Conservation (phyloP, 2,797 vertebrate genomes). For the Notoglanidium macrostoma region DNA sequence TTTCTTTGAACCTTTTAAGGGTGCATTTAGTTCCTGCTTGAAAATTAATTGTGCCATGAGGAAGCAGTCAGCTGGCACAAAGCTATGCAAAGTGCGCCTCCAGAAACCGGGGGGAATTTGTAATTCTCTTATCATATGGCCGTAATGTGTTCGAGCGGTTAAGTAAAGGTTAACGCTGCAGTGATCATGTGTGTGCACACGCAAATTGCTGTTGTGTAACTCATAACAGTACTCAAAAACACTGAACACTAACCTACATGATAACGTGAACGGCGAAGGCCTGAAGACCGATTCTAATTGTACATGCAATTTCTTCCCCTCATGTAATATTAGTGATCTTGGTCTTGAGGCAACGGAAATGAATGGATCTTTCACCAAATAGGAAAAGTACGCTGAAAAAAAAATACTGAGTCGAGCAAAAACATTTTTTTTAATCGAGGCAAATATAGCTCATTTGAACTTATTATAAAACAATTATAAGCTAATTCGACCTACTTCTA, state of each 20-base stretch:
- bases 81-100: slow-evolving; percentile 32
- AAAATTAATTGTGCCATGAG: slow-evolving; percentile 44
- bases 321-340: background rate
- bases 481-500: background rate
- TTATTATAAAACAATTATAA: background rate
- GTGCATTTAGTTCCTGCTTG: slow-evolving; percentile 29
- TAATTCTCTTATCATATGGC: slow-evolving; percentile 36
- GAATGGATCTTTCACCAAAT: background rate
- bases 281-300: background rate
- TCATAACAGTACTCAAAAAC: background rate
- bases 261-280: background rate
- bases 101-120: slow-evolving; percentile 32
- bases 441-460: background rate
- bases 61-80: slow-evolving; percentile 39
- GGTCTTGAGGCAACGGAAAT: background rate
- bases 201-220: background rate
- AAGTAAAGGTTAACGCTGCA: slow-evolving; percentile 29
- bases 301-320: background rate
- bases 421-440: too few relatives aligned
- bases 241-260: background rate
- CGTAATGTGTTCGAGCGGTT: slow-evolving; percentile 30
- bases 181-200: background rate
- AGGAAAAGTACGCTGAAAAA: background rate
- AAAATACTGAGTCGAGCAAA: background rate
- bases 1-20: slow-evolving; percentile 48